These are phyloP conservation scores for Suillia variegata DNA, from an alignment of 2,888 invertebrate genomes.

Conservation along the genomic window DNA sequence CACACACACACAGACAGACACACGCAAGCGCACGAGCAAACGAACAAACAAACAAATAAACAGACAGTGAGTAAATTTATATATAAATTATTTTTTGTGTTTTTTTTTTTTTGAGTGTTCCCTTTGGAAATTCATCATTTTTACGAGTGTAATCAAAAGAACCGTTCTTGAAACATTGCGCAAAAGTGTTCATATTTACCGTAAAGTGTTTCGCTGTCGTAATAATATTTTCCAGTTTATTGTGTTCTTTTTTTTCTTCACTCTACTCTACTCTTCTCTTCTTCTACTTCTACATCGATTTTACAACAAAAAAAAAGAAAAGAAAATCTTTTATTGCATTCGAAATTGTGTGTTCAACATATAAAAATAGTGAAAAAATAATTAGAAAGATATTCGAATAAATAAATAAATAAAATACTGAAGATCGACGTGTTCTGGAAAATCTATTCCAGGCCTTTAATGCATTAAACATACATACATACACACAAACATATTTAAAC, in stretches of 20 bases:
- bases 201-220: not conserved
- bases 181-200: not conserved
- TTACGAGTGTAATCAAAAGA: not conserved
- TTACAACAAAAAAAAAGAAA: too few species aligned
- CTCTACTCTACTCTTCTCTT: not conserved
- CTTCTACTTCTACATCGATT: too few species aligned
- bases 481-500: too few species aligned
- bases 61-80: too few species aligned
- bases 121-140: conserved; percentile 7
- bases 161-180: not conserved
- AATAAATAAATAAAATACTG: not conserved
- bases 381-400: not conserved
- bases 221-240: not conserved
- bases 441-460: too few species aligned
- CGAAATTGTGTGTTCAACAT: not conserved
- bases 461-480: too few species aligned
- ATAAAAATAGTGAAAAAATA: not conserved
- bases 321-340: too few species aligned
- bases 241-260: not conserved
- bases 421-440: not conserved
- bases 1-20: not conserved
- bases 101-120: not conserved
- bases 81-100: too few species aligned
- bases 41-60: not conserved
- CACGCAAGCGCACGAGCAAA: not conserved